Evolutionary conservation across 2,888 invertebrate species (phyloP), one percentile per base, ranked within the genome.

Genomic region (Calliphora vomitoria): DNA sequence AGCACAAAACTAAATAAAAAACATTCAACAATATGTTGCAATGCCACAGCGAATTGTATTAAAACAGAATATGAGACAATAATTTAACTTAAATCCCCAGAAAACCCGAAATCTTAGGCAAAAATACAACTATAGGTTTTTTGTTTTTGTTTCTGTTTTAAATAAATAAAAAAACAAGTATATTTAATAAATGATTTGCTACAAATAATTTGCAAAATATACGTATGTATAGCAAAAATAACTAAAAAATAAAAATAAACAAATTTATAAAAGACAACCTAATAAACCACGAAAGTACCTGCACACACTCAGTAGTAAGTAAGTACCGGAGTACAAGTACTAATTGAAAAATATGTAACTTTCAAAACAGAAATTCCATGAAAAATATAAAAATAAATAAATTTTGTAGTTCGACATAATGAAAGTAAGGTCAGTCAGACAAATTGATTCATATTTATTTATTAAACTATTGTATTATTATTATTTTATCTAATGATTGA

Each of bases 301-400:
- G 41, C 3, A 25, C 11, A 60, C 60, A 31, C 31, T 10, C 35
- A 62, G 5, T 15, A 15, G 13, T 62, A 62, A 18, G 4, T 10
- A 38, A 0, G 15, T 38, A 64, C 13, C 13, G 11, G 44, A 13
- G 44, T 13, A 64, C 41, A 47, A 31, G 4, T 18, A 75, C 41
- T 47, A 60, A 78, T 50, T 60, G 35, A 82, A 69, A 75, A 71
- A 58, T 58, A 64, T 18, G 8, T 50, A 82, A 87, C 82, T 87
- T 85, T 87, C 82, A 85, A 85, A 87, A 71, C n/a, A 69, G 15
- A 85, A 87, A 87, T 85, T 82, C 78, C 82, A 75, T 53, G 8
- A 64, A 47, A 50, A 75, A 75, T 55, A 50, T 20, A 55, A 76
- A n/a, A 38, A 76, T 8, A 50, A 31, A 76, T 8, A 50, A 18